Base-by-base conservation (phyloP, 2,888 invertebrate species). In the Abscondita cerata region DNA sequence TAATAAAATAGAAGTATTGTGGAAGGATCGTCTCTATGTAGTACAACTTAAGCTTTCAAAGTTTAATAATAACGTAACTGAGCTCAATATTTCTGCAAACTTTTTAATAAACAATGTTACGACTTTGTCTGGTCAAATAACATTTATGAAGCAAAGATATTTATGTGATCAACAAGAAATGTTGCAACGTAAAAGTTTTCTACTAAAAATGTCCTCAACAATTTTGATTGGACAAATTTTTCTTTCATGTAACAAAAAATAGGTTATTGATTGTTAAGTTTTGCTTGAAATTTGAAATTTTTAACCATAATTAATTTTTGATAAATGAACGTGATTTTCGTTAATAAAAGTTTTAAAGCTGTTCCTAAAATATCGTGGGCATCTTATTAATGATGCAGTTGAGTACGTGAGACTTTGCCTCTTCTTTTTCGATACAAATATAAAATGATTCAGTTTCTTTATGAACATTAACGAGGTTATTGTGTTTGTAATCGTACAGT, bases 101-200 rank as follows among this genome's bases (percentile, higher is more conserved):
- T 61, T 61, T 61, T 61, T 61, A 61, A 61, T 61, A 61, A 61
- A 61, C 61, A 61, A 56, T 48, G 55, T 54, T 61, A 47, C 61
- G 51, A 52, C 50, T 59, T 61, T 50, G 51, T 52, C 55, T 56
- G 61, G 47, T 56, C 61, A 61, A 61, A 59, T 59, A 54, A 50
- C 52, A 54, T 48, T 53, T 54, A 54, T 46, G 46, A 48, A 51
- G 38, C 56, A 57, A 57, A 25, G 36, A 55, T 38, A 55, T 55
- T 36, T 48, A 55, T 20, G 16, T 48, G 47, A 19, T 48, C 31
- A 54, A 44, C 54, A 19, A 34, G 36, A 48, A 55, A 48, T 47
- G 47, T 20, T 25, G 20, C 12, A 20, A 8, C 25, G 25, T 47
- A 47, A 47, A 47, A 47, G 20, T 47, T 47, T 47, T 47, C n/a